phyloP scores from a whole-genome alignment of 2,113 vertebrate genomes.

The Pangasianodon gigas region DNA sequence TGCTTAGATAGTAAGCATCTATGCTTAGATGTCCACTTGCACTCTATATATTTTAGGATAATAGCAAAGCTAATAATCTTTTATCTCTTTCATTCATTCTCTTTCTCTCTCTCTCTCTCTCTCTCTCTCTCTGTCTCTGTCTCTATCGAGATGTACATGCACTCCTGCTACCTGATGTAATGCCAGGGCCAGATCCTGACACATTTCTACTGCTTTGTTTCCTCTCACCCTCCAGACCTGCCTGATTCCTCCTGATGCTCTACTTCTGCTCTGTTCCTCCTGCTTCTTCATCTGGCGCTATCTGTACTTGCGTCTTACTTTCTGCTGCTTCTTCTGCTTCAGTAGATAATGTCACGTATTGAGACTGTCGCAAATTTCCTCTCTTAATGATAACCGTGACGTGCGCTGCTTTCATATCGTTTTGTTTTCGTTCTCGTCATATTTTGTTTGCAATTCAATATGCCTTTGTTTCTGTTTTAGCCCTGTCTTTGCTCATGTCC shows the following conservation, averaged over 20 bases:
- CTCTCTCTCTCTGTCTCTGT: no score
- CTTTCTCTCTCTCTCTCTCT: neutral
- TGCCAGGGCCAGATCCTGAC: neutral
- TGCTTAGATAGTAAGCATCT: no score
- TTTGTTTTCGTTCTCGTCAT: neutral
- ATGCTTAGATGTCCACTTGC: no score
- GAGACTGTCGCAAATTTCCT: neutral
- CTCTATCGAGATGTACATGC: neutral
- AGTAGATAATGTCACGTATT: neutral
- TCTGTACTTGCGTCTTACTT: neutral
- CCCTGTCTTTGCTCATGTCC: neutral
- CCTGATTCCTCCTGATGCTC: neutral
- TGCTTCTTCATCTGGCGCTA: neutral
- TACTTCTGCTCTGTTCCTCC: neutral
- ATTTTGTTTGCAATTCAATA: neutral
- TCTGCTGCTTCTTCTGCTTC: neutral
- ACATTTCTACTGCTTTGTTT: neutral
- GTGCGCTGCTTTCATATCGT: neutral
- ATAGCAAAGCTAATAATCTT: no score
- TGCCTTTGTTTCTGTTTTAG: neutral
- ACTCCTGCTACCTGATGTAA: neutral
- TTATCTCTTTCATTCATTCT: no score
- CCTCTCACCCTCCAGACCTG: neutral
- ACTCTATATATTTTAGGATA: no score
- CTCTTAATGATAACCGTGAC: neutral